These are phyloP conservation scores for Diglossa brunneiventris DNA, from an alignment of 2,113 vertebrate species.

Conservation along the genomic window DNA sequence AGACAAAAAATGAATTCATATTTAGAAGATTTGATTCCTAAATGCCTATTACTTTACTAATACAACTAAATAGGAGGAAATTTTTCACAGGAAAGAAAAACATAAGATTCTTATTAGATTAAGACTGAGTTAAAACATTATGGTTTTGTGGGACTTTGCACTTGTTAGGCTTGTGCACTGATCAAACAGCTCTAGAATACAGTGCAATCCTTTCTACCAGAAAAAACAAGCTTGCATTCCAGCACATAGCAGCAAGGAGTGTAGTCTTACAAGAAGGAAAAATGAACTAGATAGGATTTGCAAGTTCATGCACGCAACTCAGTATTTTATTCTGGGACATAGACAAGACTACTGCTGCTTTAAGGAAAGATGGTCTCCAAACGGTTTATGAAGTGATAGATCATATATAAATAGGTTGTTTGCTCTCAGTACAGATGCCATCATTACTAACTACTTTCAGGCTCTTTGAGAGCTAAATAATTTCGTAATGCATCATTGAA, in stretches of 20 bases:
- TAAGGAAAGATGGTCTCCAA: conserved; percentile 75
- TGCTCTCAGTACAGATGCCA: conserved; percentile 85
- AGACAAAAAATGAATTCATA: not conserved
- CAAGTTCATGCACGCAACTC: not conserved
- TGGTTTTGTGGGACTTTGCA: not conserved
- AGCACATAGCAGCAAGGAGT: not conserved
- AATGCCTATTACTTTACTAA: not conserved
- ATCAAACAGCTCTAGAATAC: not conserved
- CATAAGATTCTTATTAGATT: not conserved
- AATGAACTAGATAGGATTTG: not conserved
- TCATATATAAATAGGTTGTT: conserved; percentile 92
- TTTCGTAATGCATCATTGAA: conserved; percentile 91
- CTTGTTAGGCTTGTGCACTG: not conserved
- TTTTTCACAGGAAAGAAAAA: not conserved
- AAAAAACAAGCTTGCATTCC: not conserved
- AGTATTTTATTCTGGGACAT: conserved; percentile 8
- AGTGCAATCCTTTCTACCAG: not conserved
- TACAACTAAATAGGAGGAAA: not conserved
- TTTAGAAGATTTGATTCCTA: not conserved
- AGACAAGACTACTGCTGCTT: conserved; percentile 72
- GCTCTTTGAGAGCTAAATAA: conserved; percentile 94
- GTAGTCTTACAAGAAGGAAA: not conserved
- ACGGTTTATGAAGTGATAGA: conserved; percentile 82
- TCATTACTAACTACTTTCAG: conserved; percentile 90
- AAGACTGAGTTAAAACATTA: not conserved